Evolutionary conservation across 2,797 vertebrate species (phyloP), one percentile per base, ranked within the genome.

Genomic region (Champsocephalus gunnari): DNA sequence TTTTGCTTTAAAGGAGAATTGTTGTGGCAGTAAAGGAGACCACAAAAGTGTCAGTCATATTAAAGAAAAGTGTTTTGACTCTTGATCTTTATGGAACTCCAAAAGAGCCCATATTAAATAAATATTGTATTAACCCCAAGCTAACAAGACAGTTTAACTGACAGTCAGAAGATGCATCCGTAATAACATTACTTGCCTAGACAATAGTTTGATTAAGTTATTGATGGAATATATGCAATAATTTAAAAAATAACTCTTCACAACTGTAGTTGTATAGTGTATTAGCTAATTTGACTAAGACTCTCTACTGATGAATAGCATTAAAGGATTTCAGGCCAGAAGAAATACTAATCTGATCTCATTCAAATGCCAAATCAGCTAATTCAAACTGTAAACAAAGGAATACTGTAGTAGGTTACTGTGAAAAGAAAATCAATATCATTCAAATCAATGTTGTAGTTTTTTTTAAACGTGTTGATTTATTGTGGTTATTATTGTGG

Each of bases 21-120:
- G 3, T 11, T 55, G 28, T 47, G 47, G 16, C 49, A 34, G 12
- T 19, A 60, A 53, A 67, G 34, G 53, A 71, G 28, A 45, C 17
- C 38, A 71, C 19, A 79, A 55, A 4, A 13, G 32, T 45, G 73
- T 75, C 16, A 32, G 44, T 67, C 47, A 34, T n/a, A 68, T 64
- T 64, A 21, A 9, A 38, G 21, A 58, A 1, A 28, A 34, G 38
- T 73, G 24, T 69, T 73, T 34, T 71, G 11, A 75, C 38, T 12
- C 12, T 66, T 67, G 24, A 66, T 48, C 47, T 62, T 49, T 45
- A 44, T 32, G 56, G 34, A 72, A 47, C 43, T 60, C 9, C 0
- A 47, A 38, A 32, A 11, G n/a, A 2, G n/a, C 14, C 12, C 34
- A 63, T 48, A 38, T 17, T 34, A 16, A 54, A 28, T 17, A 55